Base-by-base conservation (phyloP, 1,140 invertebrate genomes). In the Holcopasites calliopsidis region DNA sequence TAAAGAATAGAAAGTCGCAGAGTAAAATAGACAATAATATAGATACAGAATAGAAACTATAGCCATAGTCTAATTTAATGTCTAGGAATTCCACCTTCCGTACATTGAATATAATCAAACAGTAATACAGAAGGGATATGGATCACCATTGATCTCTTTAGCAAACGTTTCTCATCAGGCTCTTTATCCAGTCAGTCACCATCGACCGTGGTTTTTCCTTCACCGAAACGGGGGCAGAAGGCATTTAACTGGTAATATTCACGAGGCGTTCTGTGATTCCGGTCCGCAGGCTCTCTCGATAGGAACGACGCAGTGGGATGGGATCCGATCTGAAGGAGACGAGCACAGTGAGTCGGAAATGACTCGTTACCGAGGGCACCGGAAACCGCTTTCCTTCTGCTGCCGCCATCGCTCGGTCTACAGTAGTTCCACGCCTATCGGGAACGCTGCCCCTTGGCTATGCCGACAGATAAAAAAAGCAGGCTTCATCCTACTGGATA, bases 301-400 rank as follows among this genome's bases (percentile, higher is more conserved):
- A 35, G 62, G 40, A 44, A 57, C 40, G 26, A 50, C 44, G 58
- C 31, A 1, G 7, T 18, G 57, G 66, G 18, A 72, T 73, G 68
- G 70, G 66, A 54, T 61, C 70, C 38, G 62, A 21, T 64, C 58
- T 49, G 54, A 76, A 71, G 74, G 52, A 76, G 76, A 69, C 77
- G 72, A 80, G 83, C 31, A 79, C 73, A 75, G 80, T 58, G 42
- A 74, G 77, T 82, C 82, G 89, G 89, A 89, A 89, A 89, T 90
- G 87, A 90, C 86, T 89, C 89, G 87, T 89, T 90, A 89, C 80
- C 77, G 73, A 78, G 75, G 80, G 85, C 77, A 84, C 88, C 87
- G 88, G 87, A 89, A 89, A 88, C 87, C 84, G 84, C 83, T 85
- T 85, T 84, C 84, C 86, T 85, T 86, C 80, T 86, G 72, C 65